Base-by-base conservation (phyloP, 2,888 invertebrate genomes). In the Drepana falcataria region DNA sequence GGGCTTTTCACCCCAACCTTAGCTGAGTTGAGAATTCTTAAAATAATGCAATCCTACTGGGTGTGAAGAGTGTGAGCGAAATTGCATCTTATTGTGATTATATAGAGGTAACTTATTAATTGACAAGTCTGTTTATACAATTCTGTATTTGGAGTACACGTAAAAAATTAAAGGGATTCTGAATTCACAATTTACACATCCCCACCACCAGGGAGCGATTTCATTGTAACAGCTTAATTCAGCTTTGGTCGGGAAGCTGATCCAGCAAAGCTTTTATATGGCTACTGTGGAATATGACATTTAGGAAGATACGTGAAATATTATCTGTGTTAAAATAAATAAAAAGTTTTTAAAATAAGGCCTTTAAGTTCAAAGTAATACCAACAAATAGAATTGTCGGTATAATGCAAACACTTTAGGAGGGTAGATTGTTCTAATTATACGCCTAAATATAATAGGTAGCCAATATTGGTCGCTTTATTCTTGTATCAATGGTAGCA, bases 211-310 rank as follows among this genome's bases (percentile, higher is more conserved):
- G 0, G 21, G 21, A 21, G 21, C 21, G 21, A 37, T 37, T 4
- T 37, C 3, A 37, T 37, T 37, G 1, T 44, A 7, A 44, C 9
- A 44, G 9, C 9, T 9, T 9, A 9, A 9, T 44, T 44, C 44
- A 44, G 44, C 44, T 9, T 44, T 44, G 44, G 9, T 44, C 21
- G 44, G 44, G 44, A 9, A 60, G 64, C 64, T 64, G 61, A 64
- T 9, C 44, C 9, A 9, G 66, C 65, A 59, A 65, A 55, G 71
- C 70, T 75, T 75, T 75, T 75, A 68, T 69, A 75, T 71, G 66
- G 76, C 73, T 63, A 61, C 54, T 56, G 63, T 61, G 55, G 63
- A 55, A 34, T 57, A 59, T 62, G 58, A 49, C 48, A 59, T 69
- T 72, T 71, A 63, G 71, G 66, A 65, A 59, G 61, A 54, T 44